Evolutionary conservation across 2,797 vertebrate genomes (phyloP), one percentile per base, ranked within the genome.

Genomic region (Rhodeus uyekii): DNA sequence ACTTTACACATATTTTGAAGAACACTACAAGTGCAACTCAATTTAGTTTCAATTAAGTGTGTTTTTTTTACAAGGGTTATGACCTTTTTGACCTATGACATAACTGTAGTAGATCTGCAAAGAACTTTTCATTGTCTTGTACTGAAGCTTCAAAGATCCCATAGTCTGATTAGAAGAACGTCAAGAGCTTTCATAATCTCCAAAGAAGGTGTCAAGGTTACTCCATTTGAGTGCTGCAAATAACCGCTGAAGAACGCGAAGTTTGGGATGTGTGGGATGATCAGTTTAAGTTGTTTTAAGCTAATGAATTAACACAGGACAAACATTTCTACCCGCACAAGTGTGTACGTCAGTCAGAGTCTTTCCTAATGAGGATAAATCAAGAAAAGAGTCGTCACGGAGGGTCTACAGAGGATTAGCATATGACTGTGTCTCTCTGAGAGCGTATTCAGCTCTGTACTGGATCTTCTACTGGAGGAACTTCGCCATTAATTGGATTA

Each of bases 351-450:
- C 39, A 68, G 14, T 64, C 78, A 73, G 55, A 73, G 42, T 60
- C 55, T 42, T n/a, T 67, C 4, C 10, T 78, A 80, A 78, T 79
- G n/a, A 73, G 58, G 79, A 63, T 81, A 48, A 27, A 22, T 72
- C 13, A 61, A 72, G 78, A 72, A 60, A 60, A 63, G 68, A 80
- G 22, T 60, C 42, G 16, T 81, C 68, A 63, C 60, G 42, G 24
- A 48, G 68, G 42, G 67, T 81, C 68, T 27, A 36, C n/a, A 36
- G 29, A 36, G 68, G 58, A 81, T 64, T 73, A 64, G 55, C 10
- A 34, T 63, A 58, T 64, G 24, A 29, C 16, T 0, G 1, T 60
- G 58, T 55, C 50, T 55, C 67, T 46, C 32, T 68, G 19, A 68
- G 29, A 60, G 44, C 58, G 24, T 34, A n/a, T n/a, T n/a, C n/a